Evolutionary conservation across 2,888 invertebrate genomes (phyloP), one percentile per base, ranked within the genome.

Genomic region (Automeris io): DNA sequence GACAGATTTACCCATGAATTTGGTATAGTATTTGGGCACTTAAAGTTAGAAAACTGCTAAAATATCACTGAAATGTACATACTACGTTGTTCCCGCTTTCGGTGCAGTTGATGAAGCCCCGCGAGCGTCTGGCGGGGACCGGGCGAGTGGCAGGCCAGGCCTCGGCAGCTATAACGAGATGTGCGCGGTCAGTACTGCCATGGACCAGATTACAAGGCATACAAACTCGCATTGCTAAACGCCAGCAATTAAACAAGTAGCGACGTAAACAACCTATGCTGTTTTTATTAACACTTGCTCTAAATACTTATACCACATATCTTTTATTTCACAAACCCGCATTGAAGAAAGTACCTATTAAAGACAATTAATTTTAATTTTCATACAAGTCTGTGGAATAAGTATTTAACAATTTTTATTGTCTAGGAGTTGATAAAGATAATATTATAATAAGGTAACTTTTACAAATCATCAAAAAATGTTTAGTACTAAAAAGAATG

Each of bases 91-190:
- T 64, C 69, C 65, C 39, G 67, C 56, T 63, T 53, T 54, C 43
- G 59, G 46, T 45, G 55, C 48, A 46, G 51, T 53, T 41, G 39
- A 39, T 39, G 57, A 54, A 49, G 56, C 70, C 76, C 73, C 77
- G 73, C 70, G 47, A 65, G 53, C 49, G 42, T 40, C 51, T 45
- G 59, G 70, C 72, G 70, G 72, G 70, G 70, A 61, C 73, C 73
- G 51, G 75, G 73, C 42, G 76, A 71, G 49, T 70, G 76, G 73
- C 78, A 69, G 77, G 74, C 82, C 81, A 74, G 76, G 57, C 71
- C 75, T 70, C 72, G 63, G 64, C 54, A 63, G 70, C 82, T 85
- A 80, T 59, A 79, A 81, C 64, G 67, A 78, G 68, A 80, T 56
- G 51, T 49, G 41, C 63, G 49, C 52, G 42, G 63, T 77, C 52